A percentile compares a stretch with the other conserved stretches of the same genome.
These are phyloP conservation scores for Agrypnia vestita DNA, from an alignment of 1,140 invertebrate genomes.

Conservation along the genomic window DNA sequence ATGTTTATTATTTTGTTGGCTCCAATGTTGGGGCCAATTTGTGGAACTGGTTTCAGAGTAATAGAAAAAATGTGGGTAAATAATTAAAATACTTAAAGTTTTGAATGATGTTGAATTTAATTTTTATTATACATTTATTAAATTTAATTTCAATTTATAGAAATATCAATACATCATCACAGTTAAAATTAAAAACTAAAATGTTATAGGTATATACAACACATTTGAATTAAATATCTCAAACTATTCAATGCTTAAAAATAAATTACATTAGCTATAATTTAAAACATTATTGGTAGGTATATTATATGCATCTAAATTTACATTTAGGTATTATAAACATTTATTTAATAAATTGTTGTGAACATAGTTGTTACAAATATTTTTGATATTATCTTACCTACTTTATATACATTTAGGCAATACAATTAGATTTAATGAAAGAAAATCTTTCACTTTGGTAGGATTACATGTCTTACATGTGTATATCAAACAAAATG, in stretches of 20 bases:
- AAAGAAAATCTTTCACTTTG: background rate
- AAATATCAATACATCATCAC: slow-evolving; percentile 61
- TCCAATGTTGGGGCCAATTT: too few relatives aligned
- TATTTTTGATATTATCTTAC: slow-evolving; percentile 13
- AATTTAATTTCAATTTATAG: slow-evolving; percentile 53
- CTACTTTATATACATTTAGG: background rate
- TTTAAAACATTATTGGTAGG: slow-evolving; percentile 45
- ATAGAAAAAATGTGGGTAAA: background rate
- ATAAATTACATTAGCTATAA: slow-evolving; percentile 52
- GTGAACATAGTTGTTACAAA: background rate
- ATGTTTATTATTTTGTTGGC: too few relatives aligned
- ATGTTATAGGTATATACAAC: slow-evolving; percentile 58
- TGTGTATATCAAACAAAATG: too few relatives aligned
- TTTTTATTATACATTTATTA: slow-evolving; percentile 59
- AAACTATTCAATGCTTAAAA: slow-evolving; percentile 59
- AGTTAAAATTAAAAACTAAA: slow-evolving; percentile 61
- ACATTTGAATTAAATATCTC: slow-evolving; percentile 55
- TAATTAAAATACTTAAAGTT: slow-evolving; percentile 2
- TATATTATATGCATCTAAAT: slow-evolving; percentile 13
- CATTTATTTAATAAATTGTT: slow-evolving; percentile 35
- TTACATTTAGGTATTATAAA: slow-evolving; percentile 29
- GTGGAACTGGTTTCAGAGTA: background rate
- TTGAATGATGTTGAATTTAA: slow-evolving; percentile 39
- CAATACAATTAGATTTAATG: background rate
- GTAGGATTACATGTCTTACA: background rate